Evolutionary conservation across 2,113 vertebrate species (phyloP), one percentile per base, ranked within the genome.

Genomic region (Notechis scutatus): DNA sequence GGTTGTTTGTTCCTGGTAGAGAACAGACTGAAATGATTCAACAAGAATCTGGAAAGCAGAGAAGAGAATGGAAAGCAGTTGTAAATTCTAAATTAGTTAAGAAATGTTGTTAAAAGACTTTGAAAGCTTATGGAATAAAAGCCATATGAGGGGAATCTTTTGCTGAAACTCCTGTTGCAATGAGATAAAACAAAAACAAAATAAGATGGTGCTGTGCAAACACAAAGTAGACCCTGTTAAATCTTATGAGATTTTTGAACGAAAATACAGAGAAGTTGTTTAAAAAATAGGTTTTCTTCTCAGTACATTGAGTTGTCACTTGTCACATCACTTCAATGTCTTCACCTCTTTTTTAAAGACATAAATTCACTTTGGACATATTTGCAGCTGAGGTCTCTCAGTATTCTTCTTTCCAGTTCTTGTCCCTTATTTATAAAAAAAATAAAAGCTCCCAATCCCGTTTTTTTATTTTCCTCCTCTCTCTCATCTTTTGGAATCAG

Each of bases 51-150:
- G 69, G 85, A 90, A 92, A 54, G 0, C 0, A 20, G 24, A 18
- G 57, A 87, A 94, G 20, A 34, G 91, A 92, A 64, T 2, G 92
- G 55, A 61, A 92, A 54, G 34, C 57, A 26, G 21, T 26, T 92
- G 47, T 93, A 90, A 91, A 45, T 92, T 92, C 47, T 57, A 90
- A 93, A 87, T 92, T 91, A 86, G 15, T 90, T 93, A 95, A 93
- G 29, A 87, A 18, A 0, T 5, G 24, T 81, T 94, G 7, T 86
- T 92, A 94, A 39, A 92, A 93, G 29, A 42, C 81, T 74, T 0
- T 0, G 21, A 55, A 39, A 14, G 47, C 90, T 93, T 92, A 90
- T 54, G 92, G 94, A 95, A 85, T 5, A 69, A 64, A 8, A 42
- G 94, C 64, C 1, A 85, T 57, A 93, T 94, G 59, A 90, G 61